phyloP scores from a whole-genome alignment of 2,888 invertebrate species.

The Philereme transversata region DNA sequence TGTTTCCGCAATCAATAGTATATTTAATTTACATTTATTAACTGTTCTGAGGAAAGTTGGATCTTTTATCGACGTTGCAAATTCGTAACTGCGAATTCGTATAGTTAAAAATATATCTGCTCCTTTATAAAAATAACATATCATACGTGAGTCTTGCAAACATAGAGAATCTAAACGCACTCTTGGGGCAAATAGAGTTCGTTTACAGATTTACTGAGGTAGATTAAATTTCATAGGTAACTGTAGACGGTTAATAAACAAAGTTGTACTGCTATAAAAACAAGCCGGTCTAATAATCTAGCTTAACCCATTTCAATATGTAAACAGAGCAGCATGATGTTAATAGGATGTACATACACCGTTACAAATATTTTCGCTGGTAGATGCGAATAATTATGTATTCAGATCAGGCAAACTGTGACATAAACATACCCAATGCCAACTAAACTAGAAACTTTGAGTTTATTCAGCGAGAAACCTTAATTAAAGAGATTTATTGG shows the following conservation, averaged over 20 bases:
- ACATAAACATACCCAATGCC: slow-evolving; percentile 45
- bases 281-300: slow-evolving; percentile 21
- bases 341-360: slow-evolving; percentile 19
- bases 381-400: slow-evolving; percentile 65
- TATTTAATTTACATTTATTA: slow-evolving; percentile 36
- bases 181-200: neutral
- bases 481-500: slow-evolving; percentile 32
- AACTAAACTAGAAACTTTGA: slow-evolving; percentile 39
- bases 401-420: slow-evolving; percentile 59
- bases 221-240: neutral
- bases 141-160: neutral
- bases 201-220: neutral
- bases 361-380: slow-evolving; percentile 27
- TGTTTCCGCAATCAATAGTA: slow-evolving; percentile 41
- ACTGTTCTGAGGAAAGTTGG: slow-evolving; percentile 25
- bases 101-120: too few species aligned
- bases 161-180: neutral
- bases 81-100: too few species aligned
- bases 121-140: too few species aligned
- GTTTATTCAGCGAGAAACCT: slow-evolving; percentile 26
- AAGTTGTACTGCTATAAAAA: slow-evolving; percentile 20
- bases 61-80: slow-evolving; percentile 9
- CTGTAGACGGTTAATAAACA: slow-evolving; percentile 3
- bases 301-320: slow-evolving; percentile 22
- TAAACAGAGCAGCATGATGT: slow-evolving; percentile 25